Percentiles rank a stretch among this genome's conserved stretches.
Evolutionary conservation across 2,113 vertebrate genomes (phyloP).

Genomic region (Notechis scutatus): DNA sequence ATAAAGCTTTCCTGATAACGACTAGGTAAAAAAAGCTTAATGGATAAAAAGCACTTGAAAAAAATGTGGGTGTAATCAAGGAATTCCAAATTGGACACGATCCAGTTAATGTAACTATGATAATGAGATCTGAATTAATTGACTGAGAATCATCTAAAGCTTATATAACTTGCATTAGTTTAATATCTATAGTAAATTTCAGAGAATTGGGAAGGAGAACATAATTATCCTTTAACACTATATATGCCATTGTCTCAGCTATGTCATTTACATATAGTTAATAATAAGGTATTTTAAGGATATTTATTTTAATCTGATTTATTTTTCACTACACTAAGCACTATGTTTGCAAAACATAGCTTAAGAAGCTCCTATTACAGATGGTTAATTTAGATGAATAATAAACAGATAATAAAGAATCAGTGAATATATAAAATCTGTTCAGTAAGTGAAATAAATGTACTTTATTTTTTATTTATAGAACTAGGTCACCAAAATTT

Average conservation of each 20-base stretch:
- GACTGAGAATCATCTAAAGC: neutral
- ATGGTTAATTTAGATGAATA: constrained; percentile 24
- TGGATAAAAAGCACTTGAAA: neutral
- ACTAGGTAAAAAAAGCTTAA: neutral
- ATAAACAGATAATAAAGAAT: neutral
- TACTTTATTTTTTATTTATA: neutral
- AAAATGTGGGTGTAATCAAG: neutral
- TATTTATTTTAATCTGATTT: neutral
- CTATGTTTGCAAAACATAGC: neutral
- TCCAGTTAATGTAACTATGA: neutral
- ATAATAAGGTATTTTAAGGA: neutral
- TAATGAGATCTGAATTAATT: neutral
- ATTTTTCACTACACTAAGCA: constrained; percentile 22
- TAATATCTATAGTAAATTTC: neutral
- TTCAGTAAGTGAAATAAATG: constrained; percentile 4
- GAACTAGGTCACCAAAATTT: neutral
- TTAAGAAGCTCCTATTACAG: neutral
- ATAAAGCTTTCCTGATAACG: neutral
- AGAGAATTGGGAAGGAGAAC: neutral
- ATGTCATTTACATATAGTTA: neutral
- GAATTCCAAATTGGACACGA: neutral
- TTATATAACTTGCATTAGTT: neutral
- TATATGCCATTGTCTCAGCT: neutral
- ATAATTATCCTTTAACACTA: neutral
- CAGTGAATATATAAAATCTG: neutral